Evolutionary conservation across 2,888 invertebrate genomes (phyloP), one percentile per base, ranked within the genome.

Genomic region (Agrochola lota): DNA sequence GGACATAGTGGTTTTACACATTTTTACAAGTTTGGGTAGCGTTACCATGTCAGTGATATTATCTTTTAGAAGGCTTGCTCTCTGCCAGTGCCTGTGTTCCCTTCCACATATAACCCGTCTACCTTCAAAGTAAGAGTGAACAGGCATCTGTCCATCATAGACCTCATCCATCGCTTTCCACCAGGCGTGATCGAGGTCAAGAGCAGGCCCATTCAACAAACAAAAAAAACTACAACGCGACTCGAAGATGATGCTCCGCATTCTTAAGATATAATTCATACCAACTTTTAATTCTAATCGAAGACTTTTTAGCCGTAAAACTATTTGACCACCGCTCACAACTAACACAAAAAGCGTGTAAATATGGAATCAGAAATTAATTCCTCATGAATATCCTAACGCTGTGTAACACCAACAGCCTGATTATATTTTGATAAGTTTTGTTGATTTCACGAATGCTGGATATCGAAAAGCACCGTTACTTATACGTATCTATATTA

Each of bases 401-500:
- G n/a, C 12, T 15, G n/a, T 57, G 6, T 5, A 57, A n/a, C 1
- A n/a, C 2, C n/a, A 23, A 57, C n/a, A n/a, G 12, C 26, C 57
- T 26, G 26, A 15, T 59, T 6, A 26, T 59, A 26, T 26, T 26
- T 15, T 26, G 2, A 26, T 26, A 59, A 59, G 15, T 59, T 15
- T 30, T 17, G 59, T 30, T 60, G 26, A 26, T 60, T 30, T 52
- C 12, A 52, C 15, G 12, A 70, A 49, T 57, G 43, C 59, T 60
- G 67, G n/a, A 67, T 62, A 68, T 63, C 20, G 40, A 78, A 55
- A 78, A 62, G 59, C 2, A 63, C 23, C 40, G 64, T 80, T 75
- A 64, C 17, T 15, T 59, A 52, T 2, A 1, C 2, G 2, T 57
- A 20, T 67, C 49, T 55, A 30, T n/a, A 40, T 57, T 62, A 71